Evolutionary conservation across 2,888 invertebrate genomes (phyloP), one percentile per base, ranked within the genome.

Genomic region (Aphidius colemani): DNA sequence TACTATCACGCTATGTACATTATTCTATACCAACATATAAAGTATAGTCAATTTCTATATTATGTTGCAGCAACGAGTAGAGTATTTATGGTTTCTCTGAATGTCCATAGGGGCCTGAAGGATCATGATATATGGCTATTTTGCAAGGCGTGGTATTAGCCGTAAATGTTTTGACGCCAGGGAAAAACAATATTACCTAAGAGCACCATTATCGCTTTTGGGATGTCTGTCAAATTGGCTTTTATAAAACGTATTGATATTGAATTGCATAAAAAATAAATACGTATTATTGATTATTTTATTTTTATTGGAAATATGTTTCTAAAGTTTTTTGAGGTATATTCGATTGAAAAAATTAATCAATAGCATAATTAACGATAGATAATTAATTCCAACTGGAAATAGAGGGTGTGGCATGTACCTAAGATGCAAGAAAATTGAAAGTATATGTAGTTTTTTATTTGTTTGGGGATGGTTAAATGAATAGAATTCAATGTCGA

Each of bases 401-500:
- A 56, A 61, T 66, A 65, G 63, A 53, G 65, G 63, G 53, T 59
- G 59, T 62, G 60, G 65, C 61, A 69, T 67, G 69, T 62, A 70
- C 68, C 70, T 71, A 74, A 71, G 68, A 70, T 71, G 75, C 7
- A 51, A 73, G 71, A 71, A 74, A 78, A 78, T 78, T 78, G 75
- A 70, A 74, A 77, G 75, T 73, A 75, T 70, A 73, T 68, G 72
- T 71, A 70, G 68, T 66, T 68, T 72, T 66, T 63, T 63, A 65
- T 67, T 66, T 63, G 63, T 64, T 57, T 30, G 30, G 30, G 68
- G 63, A 65, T 64, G 71, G 67, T 74, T 74, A 76, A 77, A 78
- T 73, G 70, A 73, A 73, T 73, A 69, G 75, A 77, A 79, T 78
- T 79, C 72, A 79, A 75, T 78, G 76, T 66, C 71, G 65, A 69